Percentiles rank a stretch among this genome's conserved stretches.
Evolutionary conservation across 1,140 invertebrate genomes (phyloP).

Genomic region (Sminthurides bifidus): DNA sequence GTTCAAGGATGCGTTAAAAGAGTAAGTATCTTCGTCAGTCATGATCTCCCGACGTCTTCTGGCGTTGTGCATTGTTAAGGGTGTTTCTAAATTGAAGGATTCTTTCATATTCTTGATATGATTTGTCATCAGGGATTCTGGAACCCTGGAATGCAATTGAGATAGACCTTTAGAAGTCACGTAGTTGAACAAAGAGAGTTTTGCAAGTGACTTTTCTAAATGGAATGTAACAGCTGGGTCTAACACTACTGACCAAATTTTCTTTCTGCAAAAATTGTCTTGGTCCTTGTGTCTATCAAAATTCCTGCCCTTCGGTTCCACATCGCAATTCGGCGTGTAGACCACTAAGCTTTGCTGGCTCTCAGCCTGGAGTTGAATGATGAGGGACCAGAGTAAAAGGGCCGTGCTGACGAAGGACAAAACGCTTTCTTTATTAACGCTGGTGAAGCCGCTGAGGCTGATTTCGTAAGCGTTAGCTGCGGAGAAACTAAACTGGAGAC

Average conservation of each 20-base stretch:
- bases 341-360: not conserved
- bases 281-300: not conserved
- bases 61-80: too few relatives aligned
- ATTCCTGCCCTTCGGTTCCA: not conserved
- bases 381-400: conserved; percentile 2
- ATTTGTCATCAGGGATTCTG: too few relatives aligned
- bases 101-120: too few relatives aligned
- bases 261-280: conserved; percentile 1
- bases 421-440: not conserved
- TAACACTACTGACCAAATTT: conserved; percentile 5
- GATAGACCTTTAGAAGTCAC: too few relatives aligned
- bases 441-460: not conserved
- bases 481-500: conserved; percentile 4
- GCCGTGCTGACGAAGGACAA: conserved; percentile 1
- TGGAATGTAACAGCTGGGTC: too few relatives aligned
- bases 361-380: conserved; percentile 2
- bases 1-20: too few relatives aligned
- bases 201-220: too few relatives aligned
- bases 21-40: too few relatives aligned
- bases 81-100: too few relatives aligned
- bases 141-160: too few relatives aligned
- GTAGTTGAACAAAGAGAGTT: too few relatives aligned
- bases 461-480: not conserved
- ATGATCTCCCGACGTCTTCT: too few relatives aligned
- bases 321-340: not conserved